These are phyloP conservation scores for Garra rufa DNA, from an alignment of 2,113 vertebrate species.

Conservation along the genomic window DNA sequence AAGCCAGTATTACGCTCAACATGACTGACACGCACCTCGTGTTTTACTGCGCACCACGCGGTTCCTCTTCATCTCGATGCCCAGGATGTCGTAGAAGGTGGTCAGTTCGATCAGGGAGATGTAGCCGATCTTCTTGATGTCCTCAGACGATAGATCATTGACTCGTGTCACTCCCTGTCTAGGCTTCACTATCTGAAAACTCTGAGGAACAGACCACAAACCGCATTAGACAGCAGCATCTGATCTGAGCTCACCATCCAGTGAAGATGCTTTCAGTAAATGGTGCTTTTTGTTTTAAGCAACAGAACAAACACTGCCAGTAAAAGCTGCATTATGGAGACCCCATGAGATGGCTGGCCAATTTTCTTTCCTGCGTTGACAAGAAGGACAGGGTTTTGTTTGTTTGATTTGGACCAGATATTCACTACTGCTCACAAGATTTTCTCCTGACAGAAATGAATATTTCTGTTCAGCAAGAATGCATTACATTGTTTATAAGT, in stretches of 20 bases:
- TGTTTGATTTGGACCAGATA: neutral
- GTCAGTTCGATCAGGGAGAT: constrained; percentile 87
- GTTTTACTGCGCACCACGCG: constrained; percentile 78
- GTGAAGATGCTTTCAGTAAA: constrained; percentile 1
- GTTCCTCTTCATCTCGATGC: constrained; percentile 85
- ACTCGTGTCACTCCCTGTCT: constrained; percentile 82
- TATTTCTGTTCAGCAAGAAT: neutral
- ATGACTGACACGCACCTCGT: constrained; percentile 74
- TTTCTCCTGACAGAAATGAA: neutral
- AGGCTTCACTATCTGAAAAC: constrained; percentile 79
- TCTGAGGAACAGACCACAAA: constrained; percentile 67
- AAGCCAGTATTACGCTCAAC: no score
- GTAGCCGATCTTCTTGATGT: constrained; percentile 88
- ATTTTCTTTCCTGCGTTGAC: neutral
- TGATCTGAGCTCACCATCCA: neutral
- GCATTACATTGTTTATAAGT: neutral
- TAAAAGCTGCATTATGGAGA: neutral
- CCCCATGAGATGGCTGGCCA: neutral
- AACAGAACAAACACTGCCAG: constrained; percentile 5
- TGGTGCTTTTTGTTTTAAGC: neutral
- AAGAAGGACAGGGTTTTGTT: neutral
- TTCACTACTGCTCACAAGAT: neutral
- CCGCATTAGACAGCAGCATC: neutral
- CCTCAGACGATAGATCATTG: constrained; percentile 84
- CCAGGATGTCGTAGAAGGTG: constrained; percentile 84